Base-by-base conservation (phyloP, 2,113 vertebrate species). In the Nycticorax nycticorax region DNA sequence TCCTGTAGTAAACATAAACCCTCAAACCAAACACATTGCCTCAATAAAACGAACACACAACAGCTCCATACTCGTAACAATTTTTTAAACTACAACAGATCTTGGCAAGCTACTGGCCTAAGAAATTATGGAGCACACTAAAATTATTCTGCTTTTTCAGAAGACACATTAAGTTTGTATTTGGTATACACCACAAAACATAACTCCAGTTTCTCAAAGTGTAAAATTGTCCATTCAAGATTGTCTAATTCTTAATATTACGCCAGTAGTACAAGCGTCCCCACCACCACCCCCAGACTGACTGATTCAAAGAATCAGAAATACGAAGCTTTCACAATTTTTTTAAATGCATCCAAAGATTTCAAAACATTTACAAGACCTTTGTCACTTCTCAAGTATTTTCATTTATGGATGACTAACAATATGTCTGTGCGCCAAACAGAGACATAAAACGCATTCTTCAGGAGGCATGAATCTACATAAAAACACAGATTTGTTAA, bases 311-410 rank as follows among this genome's bases (percentile, higher is more conserved):
- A 74, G 26, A 64, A 78, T 64, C 23, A 43, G 35, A 85, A 88
- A 74, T 21, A 59, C 0, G 14, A 75, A 55, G 47, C 33, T 80
- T 77, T 71, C n/a, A 48, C 19, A 60, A 41, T 21, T 69, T 89
- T 80, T 89, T 4, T 21, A 94, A 74, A 71, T 19, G 23, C 14
- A 80, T 15, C 14, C 4, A 1, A 62, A 45, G 67, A 85, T 77
- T 92, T 83, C 67, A 88, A 93, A 94, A 88, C 43, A 71, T 88
- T 92, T 92, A 73, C 28, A 90, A 85, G 71, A 88, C 45, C 24
- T 43, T 24, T 55, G n/a, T 63, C n/a, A 63, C 41, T 90, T 94
- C 23, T 53, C 47, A 90, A 33, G 92, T 86, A 50, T 64, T 92
- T 95, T 88, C 53, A 90, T 82, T 92, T 88, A 76, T 8, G 2